These are phyloP conservation scores for Melanotaenia trifasciata DNA, from an alignment of 2,797 vertebrate species.

Conservation along the genomic window DNA sequence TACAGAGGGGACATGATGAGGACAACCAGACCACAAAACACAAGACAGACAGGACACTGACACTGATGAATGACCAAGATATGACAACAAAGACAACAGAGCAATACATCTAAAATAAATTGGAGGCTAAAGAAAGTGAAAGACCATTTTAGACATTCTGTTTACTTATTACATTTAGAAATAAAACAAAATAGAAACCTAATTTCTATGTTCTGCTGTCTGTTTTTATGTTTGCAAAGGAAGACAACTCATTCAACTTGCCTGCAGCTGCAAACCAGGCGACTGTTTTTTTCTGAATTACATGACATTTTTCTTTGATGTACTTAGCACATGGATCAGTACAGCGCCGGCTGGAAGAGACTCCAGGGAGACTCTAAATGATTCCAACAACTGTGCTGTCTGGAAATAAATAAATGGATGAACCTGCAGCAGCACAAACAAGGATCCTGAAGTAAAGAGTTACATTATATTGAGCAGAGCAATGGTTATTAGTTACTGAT, in stretches of 20 bases:
- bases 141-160: background rate
- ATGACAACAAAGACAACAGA: conserved; percentile 6
- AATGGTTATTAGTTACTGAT: background rate
- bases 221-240: conserved; percentile 37
- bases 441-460: conserved; percentile 12
- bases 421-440: conserved; percentile 14
- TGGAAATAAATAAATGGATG: conserved; percentile 31
- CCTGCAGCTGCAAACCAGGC: conserved; percentile 37
- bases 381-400: conserved; percentile 32
- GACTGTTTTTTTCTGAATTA: conserved; percentile 21
- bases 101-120: background rate
- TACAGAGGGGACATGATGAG: background rate
- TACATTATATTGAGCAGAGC: conserved; percentile 6
- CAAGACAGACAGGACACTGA: background rate
- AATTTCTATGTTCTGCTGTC: conserved; percentile 4
- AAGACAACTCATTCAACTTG: conserved; percentile 14
- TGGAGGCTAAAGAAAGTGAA: background rate
- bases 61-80: conserved; percentile 3
- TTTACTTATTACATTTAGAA: conserved; percentile 2
- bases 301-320: conserved; percentile 47
- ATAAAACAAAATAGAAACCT: background rate
- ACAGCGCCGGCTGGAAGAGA: conserved; percentile 45
- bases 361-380: conserved; percentile 36
- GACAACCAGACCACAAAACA: background rate
- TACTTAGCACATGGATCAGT: conserved; percentile 33